Evolutionary conservation across 2,113 vertebrate species (phyloP), one percentile per base, ranked within the genome.

Genomic region (Empidonax alnorum): DNA sequence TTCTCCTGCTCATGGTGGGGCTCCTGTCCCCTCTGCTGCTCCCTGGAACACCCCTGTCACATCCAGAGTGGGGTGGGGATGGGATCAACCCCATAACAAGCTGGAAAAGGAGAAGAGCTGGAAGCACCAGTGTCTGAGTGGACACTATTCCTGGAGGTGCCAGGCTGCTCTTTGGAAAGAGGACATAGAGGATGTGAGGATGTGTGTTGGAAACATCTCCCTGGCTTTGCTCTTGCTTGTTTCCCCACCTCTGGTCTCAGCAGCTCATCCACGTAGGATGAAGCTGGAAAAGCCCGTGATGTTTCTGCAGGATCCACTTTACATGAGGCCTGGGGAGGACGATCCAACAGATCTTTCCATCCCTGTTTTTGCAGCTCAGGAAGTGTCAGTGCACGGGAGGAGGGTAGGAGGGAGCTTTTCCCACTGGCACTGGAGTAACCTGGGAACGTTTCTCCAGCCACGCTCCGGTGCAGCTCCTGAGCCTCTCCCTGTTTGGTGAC

Each of bases 71-170:
- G 16, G 11, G 3, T 42, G 61, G 47, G 47, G 37, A 4, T 37
- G 56, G 16, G 25, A 14, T 19, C 8, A 0, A 12, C 15, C 39
- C 52, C 9, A 0, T 12, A 24, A 39, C 0, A 0, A 71, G 8
- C 8, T 7, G 68, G 30, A 27, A 5, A 21, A 49, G 41, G 46
- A 85, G 28, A 5, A 42, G 49, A 76, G 7, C 8, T 4, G 1
- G 39, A 9, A 41, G 13, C 22, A 6, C 14, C 6, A 10, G 11
- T 1, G 1, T 0, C n/a, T 14, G 20, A 22, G 52, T 3, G 35
- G 46, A 11, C 10, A 35, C 5, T 0, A 12, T 1, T 42, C 20
- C 41, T 56, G 77, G 58, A 52, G 62, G 2, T 33, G 46, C 5
- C 67, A 35, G 58, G 39, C 41, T 59, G 73, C n/a, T 3, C 2